A percentile compares a stretch with the other conserved stretches of the same genome.
These are phyloP conservation scores for Cebus imitator DNA, from an alignment of 2,113 vertebrate genomes.

Conservation along the genomic window DNA sequence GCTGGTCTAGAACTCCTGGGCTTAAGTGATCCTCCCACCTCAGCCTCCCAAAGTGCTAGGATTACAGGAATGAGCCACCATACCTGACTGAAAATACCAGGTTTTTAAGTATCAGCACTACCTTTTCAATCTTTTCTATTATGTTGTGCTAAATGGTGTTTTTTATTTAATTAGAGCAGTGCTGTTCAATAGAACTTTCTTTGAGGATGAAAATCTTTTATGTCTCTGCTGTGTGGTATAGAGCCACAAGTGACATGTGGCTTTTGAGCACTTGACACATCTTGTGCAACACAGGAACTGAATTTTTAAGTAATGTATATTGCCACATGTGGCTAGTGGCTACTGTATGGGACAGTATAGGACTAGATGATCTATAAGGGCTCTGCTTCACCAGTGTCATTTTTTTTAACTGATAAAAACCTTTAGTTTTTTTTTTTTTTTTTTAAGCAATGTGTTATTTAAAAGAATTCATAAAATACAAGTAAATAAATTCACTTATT, in stretches of 20 bases:
- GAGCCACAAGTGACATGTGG: neutral
- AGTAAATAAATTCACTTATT: neutral
- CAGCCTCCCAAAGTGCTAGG: too few relatives aligned
- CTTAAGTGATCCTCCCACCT: too few relatives aligned
- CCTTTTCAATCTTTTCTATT: neutral
- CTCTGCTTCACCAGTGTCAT: neutral
- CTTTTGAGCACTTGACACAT: neutral
- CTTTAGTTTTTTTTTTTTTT: neutral
- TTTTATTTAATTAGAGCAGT: constrained; percentile 22
- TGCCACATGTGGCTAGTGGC: neutral
- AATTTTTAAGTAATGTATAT: neutral
- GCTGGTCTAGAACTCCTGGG: too few relatives aligned
- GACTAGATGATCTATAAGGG: neutral
- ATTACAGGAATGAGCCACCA: too few relatives aligned
- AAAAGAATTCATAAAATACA: neutral
- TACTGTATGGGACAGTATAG: neutral
- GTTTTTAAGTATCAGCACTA: neutral
- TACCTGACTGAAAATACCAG: neutral
- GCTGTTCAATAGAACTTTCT: neutral
- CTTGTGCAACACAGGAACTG: neutral
- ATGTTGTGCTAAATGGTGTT: neutral
- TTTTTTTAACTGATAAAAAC: neutral
- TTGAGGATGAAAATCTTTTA: neutral
- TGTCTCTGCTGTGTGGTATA: neutral
- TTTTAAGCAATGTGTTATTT: neutral